phyloP scores from a whole-genome alignment of 2,113 vertebrate genomes.

The Octodon degus region DNA sequence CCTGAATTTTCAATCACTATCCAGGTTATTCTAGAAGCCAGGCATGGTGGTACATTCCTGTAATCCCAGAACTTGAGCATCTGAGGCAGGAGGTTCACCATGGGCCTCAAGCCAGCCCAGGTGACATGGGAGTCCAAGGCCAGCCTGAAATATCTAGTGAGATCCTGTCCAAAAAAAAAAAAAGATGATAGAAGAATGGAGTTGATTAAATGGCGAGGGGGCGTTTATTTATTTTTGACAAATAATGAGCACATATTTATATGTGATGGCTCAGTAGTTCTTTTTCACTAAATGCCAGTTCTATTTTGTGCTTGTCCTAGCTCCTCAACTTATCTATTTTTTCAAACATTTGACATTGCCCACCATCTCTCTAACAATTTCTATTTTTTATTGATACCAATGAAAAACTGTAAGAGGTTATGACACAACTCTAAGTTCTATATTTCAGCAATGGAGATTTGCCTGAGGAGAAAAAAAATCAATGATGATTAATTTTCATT shows the following conservation, averaged over 20 bases:
- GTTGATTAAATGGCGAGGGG: neutral
- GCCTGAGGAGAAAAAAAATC: neutral
- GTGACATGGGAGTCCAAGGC: neutral
- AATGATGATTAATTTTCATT: neutral
- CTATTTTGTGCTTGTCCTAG: neutral
- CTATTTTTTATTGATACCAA: neutral
- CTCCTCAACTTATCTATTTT: neutral
- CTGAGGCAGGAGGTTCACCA: neutral
- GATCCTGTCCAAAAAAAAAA: neutral
- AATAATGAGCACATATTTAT: neutral
- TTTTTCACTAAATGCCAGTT: neutral
- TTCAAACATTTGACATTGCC: neutral
- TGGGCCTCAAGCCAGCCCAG: neutral
- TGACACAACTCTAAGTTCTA: neutral
- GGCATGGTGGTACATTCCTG: neutral
- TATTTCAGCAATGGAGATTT: neutral
- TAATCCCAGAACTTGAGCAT: neutral
- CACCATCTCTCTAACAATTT: neutral
- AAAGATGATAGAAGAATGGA: neutral
- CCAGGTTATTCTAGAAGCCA: neutral
- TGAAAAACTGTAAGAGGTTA: neutral
- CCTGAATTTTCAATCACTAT: neutral
- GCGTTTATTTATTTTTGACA: conserved; percentile 15
- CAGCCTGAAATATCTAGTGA: neutral
- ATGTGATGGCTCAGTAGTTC: neutral